Base-by-base conservation (phyloP, 2,113 vertebrate species). In the Corapipo altera region DNA sequence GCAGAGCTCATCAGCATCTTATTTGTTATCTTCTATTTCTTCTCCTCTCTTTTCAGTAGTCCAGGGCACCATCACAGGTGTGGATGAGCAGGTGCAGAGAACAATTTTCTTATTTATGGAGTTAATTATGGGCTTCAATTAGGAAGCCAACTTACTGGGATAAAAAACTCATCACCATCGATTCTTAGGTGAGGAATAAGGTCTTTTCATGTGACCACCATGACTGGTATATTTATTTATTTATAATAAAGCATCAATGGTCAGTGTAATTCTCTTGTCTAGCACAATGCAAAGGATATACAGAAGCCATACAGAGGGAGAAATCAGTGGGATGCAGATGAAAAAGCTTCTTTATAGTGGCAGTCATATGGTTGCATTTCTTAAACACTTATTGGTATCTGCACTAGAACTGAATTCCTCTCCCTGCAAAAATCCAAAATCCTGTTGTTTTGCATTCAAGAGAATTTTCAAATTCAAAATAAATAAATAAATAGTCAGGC, bases 401-500 rank as follows among this genome's bases (percentile, higher is more conserved):
- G 72, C 46, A 62, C 23, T 52, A 74, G 55, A 86, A 80, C 12
- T 46, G 32, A 88, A 83, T 58, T 83, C 37, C 23, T 86, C 39
- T 72, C 55, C 46, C 35, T 76, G 71, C 18, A 86, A 90, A 92
- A 88, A 48, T 52, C 32, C 49, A 18, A 64, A 92, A 27, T 86
- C 52, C 46, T 86, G 26, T 57, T 88, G 80, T 65, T 0, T 0
- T 37, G 12, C 1, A 3, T 58, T 74, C 48, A 67, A 88, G 79
- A 92, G 72, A 93, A 57, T 81, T 77, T 80, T 90, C 19, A 59
- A 91, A 86, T 65, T 72, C 59, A 74, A 93, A 94, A 92, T 93
- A 94, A 97, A 96, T 95, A 96, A 96, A 95, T 89, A 96, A 96
- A 97, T 91, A 91, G 55, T 67, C 44, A 77, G 75, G 88, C n/a